Evolutionary conservation across 1,140 invertebrate genomes (phyloP).

Genomic region (Linepithema humile): DNA sequence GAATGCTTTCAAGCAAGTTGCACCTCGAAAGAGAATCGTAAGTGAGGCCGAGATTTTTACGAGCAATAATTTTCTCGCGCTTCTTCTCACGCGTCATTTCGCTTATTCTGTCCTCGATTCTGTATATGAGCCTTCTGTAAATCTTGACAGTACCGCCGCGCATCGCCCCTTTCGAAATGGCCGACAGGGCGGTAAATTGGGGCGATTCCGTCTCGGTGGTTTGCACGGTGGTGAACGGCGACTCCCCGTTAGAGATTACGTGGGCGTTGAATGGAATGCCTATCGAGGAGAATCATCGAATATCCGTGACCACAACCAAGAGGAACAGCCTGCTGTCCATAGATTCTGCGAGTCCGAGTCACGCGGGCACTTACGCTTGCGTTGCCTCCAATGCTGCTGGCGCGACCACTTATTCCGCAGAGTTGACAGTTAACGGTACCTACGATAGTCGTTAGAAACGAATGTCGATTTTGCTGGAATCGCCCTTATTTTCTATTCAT

Average conservation of each 20-base stretch:
- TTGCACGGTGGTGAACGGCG: constrained; percentile 87
- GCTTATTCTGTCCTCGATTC: neutral
- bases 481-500: neutral
- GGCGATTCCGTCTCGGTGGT: constrained; percentile 84
- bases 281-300: constrained; percentile 72
- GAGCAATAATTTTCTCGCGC: neutral
- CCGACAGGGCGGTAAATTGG: constrained; percentile 83
- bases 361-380: constrained; percentile 89
- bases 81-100: neutral
- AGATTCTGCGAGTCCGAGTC: constrained; percentile 85
- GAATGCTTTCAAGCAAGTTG: neutral
- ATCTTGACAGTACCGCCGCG: constrained; percentile 82
- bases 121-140: constrained; percentile 48
- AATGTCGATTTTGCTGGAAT: constrained; percentile 25
- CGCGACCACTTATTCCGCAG: constrained; percentile 87
- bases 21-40: neutral
- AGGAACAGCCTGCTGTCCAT: constrained; percentile 85
- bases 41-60: neutral
- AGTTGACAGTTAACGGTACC: constrained; percentile 90
- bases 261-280: constrained; percentile 86
- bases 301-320: constrained; percentile 82
- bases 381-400: constrained; percentile 91
- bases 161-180: constrained; percentile 84
- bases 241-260: constrained; percentile 86
- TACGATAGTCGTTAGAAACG: constrained; percentile 22